phyloP scores from a whole-genome alignment of 1,140 invertebrate genomes.

The Pseudomyrmex concolor region DNA sequence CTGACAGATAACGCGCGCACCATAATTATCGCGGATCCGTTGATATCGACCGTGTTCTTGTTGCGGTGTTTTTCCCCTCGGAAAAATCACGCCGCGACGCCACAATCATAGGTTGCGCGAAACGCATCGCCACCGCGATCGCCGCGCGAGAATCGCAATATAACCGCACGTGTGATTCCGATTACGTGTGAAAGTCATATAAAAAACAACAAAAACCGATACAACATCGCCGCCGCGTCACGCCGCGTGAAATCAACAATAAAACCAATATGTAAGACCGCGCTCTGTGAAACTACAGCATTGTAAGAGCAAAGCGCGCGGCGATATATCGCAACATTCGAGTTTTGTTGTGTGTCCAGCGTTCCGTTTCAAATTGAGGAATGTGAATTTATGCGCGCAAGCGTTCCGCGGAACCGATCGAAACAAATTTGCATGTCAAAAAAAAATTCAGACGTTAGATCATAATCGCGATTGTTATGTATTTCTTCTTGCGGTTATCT shows the following conservation, averaged over 20 bases:
- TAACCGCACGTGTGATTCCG: constrained; percentile 44
- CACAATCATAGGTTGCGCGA: neutral
- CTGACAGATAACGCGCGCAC: constrained; percentile 53
- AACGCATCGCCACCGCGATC: constrained; percentile 35
- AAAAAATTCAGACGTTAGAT: too few relatives aligned
- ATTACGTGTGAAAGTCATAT: constrained; percentile 49
- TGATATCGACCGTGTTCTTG: constrained; percentile 23
- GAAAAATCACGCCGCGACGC: constrained; percentile 17
- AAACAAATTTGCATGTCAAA: too few relatives aligned
- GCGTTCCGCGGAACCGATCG: too few relatives aligned
- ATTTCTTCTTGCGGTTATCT: neutral
- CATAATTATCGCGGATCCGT: constrained; percentile 53
- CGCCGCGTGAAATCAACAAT: too few relatives aligned
- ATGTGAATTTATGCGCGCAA: neutral
- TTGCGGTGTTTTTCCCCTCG: constrained; percentile 13
- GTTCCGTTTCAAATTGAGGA: constrained; percentile 25
- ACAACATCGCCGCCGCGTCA: neutral
- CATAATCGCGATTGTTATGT: too few relatives aligned
- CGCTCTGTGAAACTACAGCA: constrained; percentile 38
- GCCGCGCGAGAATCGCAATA: constrained; percentile 42
- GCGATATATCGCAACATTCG: constrained; percentile 25
- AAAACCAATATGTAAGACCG: neutral
- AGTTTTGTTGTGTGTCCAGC: constrained; percentile 13
- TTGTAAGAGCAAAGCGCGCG: constrained; percentile 4
- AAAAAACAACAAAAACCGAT: constrained; percentile 37